These are phyloP conservation scores for Operophtera brumata DNA, from an alignment of 2,888 invertebrate genomes.

Conservation along the genomic window DNA sequence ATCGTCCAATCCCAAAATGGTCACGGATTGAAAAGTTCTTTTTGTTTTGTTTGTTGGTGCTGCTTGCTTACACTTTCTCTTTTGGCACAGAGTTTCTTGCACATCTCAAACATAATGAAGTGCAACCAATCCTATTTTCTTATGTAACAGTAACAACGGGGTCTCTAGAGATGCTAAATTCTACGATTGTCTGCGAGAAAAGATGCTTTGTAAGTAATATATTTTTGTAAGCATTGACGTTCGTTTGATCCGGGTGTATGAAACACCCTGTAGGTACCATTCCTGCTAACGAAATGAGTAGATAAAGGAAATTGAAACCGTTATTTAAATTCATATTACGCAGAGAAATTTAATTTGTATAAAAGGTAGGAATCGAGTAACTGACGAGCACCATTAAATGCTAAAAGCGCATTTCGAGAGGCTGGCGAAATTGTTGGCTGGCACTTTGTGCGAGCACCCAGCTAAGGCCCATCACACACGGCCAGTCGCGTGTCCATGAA, in stretches of 20 bases:
- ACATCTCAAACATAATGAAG: no score
- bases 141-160: no score
- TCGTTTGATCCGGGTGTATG: not conserved
- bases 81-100: no score
- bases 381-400: not conserved
- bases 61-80: no score
- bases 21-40: no score
- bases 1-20: no score
- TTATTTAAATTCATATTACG: constrained; percentile 18
- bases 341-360: constrained; percentile 15
- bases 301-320: constrained; percentile 18
- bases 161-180: no score
- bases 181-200: no score
- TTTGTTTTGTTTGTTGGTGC: no score
- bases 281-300: constrained; percentile 11
- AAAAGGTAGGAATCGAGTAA: constrained; percentile 14
- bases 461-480: not conserved
- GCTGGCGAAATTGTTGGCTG: not conserved
- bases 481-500: no score
- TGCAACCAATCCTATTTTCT: no score
- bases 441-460: not conserved
- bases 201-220: no score
- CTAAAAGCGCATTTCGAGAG: constrained; percentile 3
- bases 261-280: not conserved
- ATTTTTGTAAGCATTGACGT: not conserved